A percentile compares a stretch with the other conserved stretches of the same genome.
phyloP scores from a whole-genome alignment of 2,797 vertebrate genomes.

The Valencia hispanica region DNA sequence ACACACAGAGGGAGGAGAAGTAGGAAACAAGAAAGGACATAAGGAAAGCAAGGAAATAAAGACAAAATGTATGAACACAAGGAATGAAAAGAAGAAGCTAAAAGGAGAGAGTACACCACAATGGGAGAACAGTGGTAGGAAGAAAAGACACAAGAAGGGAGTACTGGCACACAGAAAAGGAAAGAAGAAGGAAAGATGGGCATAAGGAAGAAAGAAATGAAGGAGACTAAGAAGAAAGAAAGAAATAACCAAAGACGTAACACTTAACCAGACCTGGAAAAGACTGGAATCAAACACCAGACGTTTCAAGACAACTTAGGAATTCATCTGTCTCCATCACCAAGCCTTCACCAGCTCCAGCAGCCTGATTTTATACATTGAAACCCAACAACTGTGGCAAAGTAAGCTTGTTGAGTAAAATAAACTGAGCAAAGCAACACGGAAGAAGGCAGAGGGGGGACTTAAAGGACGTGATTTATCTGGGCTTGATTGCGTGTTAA shows the following conservation, averaged over 20 bases:
- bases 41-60: neutral
- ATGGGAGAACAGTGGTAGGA: neutral
- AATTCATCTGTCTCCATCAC: conserved; percentile 29
- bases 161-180: too few relatives aligned
- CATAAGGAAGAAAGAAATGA: neutral
- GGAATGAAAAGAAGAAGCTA: neutral
- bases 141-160: neutral
- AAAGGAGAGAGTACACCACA: neutral
- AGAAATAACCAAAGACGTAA: neutral
- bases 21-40: neutral
- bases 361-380: conserved; percentile 64
- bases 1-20: neutral
- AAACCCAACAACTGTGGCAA: conserved; percentile 49
- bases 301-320: neutral
- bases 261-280: neutral
- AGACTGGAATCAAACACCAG: neutral
- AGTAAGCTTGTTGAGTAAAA: conserved; percentile 71
- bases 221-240: neutral
- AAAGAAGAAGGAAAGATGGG: neutral
- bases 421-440: conserved; percentile 82
- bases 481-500: conserved; percentile 91
- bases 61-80: neutral
- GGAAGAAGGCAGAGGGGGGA: conserved; percentile 77
- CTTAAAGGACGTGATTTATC: conserved; percentile 91
- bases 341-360: conserved; percentile 47